Evolutionary conservation across 2,113 vertebrate genomes (phyloP), one percentile per base, ranked within the genome.

Genomic region (Oostethus manadensis): DNA sequence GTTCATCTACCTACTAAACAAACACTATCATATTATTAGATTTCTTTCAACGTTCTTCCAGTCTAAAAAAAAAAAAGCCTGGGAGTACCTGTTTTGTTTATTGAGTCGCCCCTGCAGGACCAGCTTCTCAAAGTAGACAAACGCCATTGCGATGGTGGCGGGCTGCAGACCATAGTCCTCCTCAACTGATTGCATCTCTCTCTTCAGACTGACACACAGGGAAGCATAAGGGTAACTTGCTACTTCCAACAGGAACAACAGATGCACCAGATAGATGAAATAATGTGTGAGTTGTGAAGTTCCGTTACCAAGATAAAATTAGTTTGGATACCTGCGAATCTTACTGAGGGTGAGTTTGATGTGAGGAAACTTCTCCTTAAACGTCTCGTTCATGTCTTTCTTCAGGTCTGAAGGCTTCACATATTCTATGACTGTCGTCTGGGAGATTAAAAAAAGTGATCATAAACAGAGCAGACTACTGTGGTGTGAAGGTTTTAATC

Each of bases 41-140:
- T 42, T 42, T 13, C 11, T 3, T 4, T 42, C 13, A 42, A 42
- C 13, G 0, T 42, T 42, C 38, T 42, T 42, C 11, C 38, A 42
- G 13, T 42, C 29, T 33, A 33, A 33, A 33, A 42, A 11, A 40
- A 40, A 40, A 42, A 14, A 42, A 14, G 38, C 38, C 14, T 42
- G 11, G 13, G 5, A 42, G 13, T 42, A 42, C 82, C 96, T 92
- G 93, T 99, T 99, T 86, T 96, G 93, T 82, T 99, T 99, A 91
- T 96, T 94, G 75, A 99, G 92, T 20, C 93, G 93, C 54, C 94
- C 95, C 88, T 96, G 94, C 55, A 99, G 91, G 70, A 95, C 93
- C 10, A 99, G 91, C 88, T 99, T 99, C 92, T 99, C 97, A 26
- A 99, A 99, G 91, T 98, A 98, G 69, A 98, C 97, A n/a, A 94